phyloP scores from a whole-genome alignment of 2,113 vertebrate genomes.

The Cyrtonyx montezumae region DNA sequence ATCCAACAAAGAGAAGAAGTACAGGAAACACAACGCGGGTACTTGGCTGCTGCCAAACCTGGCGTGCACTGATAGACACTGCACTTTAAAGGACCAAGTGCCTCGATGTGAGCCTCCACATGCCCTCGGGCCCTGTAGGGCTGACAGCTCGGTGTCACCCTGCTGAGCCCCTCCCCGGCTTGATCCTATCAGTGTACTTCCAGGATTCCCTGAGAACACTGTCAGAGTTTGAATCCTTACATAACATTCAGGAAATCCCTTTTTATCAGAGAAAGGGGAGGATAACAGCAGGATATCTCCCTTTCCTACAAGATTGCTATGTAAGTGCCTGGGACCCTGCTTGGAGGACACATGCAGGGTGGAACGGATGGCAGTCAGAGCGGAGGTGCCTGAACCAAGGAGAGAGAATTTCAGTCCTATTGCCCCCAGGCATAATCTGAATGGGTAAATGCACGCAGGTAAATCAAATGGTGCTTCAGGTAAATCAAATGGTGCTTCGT shows the following conservation, averaged over 20 bases:
- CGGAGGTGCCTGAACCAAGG: background rate
- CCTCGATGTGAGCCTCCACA: background rate
- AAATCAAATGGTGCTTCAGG: background rate
- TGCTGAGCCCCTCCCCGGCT: background rate
- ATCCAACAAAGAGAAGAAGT: background rate
- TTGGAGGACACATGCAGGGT: background rate
- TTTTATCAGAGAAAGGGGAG: background rate
- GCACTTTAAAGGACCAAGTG: background rate
- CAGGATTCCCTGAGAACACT: background rate
- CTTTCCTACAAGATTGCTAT: background rate
- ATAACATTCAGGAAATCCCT: background rate
- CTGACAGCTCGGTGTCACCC: background rate
- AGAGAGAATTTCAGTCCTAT: background rate
- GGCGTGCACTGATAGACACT: background rate
- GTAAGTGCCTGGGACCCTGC: background rate
- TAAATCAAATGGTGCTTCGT: background rate
- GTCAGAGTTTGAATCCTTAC: background rate
- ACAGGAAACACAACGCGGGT: background rate
- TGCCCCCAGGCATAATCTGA: rapidly evolving
- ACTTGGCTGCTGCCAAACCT: background rate
- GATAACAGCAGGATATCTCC: background rate
- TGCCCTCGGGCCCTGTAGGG: background rate
- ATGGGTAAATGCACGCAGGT: background rate
- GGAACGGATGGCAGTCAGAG: background rate
- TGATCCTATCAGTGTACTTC: background rate